Evolutionary conservation across 2,113 vertebrate genomes (phyloP).

Genomic region (Laterallus jamaicensis): DNA sequence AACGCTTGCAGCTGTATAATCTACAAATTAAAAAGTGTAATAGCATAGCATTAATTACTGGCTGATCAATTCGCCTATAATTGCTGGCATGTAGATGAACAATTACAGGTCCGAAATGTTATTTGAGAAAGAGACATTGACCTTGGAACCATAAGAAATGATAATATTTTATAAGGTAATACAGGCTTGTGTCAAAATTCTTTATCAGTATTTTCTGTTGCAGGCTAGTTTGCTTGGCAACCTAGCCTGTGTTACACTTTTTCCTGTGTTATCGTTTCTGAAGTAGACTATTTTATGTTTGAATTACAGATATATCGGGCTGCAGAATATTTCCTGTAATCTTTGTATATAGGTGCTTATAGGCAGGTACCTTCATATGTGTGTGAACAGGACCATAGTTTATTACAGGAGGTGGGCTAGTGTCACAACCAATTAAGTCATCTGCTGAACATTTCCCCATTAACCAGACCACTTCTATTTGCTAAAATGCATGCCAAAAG

Average conservation of each 20-base stretch:
- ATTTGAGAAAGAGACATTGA: conserved; percentile 84
- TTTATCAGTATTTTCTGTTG: conserved; percentile 48
- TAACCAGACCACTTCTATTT: background rate
- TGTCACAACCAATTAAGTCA: background rate
- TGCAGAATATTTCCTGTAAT: background rate
- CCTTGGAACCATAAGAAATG: conserved; percentile 82
- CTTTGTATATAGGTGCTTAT: background rate
- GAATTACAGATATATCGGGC: background rate
- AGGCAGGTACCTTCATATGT: background rate
- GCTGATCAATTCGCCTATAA: conserved; percentile 84
- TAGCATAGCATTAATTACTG: conserved; percentile 85
- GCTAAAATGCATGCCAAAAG: background rate
- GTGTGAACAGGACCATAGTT: background rate
- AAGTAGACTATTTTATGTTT: conserved; percentile 51
- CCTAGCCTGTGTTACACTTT: background rate
- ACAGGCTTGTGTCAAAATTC: conserved; percentile 70
- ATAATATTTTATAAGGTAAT: conserved; percentile 76
- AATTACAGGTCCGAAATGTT: conserved; percentile 82
- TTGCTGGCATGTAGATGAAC: conserved; percentile 84
- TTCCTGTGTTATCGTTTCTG: conserved; percentile 21
- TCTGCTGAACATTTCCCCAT: background rate
- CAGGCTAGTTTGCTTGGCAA: conserved; percentile 15
- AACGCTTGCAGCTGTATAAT: conserved; percentile 84
- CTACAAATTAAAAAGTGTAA: conserved; percentile 88
- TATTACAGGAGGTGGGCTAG: background rate